phyloP scores from a whole-genome alignment of 2,888 invertebrate species.

The Alloplasta piceator region DNA sequence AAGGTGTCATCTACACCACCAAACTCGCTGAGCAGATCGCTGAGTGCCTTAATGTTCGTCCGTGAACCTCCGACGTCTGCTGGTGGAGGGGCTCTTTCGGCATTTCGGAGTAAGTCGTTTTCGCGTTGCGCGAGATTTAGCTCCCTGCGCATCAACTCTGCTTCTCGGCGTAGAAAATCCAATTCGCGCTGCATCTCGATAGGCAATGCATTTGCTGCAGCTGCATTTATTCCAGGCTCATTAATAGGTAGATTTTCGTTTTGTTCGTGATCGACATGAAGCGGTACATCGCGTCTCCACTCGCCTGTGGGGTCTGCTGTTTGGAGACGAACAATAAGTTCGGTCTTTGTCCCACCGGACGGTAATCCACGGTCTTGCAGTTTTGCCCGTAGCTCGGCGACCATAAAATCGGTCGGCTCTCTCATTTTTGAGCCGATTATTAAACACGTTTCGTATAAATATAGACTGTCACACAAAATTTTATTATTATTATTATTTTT shows the following conservation, averaged over 20 bases:
- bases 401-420: background rate
- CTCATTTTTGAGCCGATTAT: background rate
- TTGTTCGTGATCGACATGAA: too few species aligned
- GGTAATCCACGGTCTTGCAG: background rate
- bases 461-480: too few species aligned
- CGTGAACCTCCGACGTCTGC: too few species aligned
- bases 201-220: too few species aligned
- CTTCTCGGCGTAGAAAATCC: slow-evolving; percentile 55
- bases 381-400: background rate
- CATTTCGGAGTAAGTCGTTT: background rate
- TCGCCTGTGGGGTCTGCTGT: background rate
- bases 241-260: too few species aligned
- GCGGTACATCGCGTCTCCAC: background rate
- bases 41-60: slow-evolving; percentile 6
- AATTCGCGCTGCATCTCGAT: slow-evolving; percentile 23
- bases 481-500: too few species aligned
- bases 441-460: too few species aligned
- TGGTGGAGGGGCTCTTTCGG: too few species aligned
- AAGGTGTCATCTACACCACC: slow-evolving; percentile 32
- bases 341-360: slow-evolving; percentile 1
- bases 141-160: slow-evolving; percentile 39
- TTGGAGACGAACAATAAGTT: background rate
- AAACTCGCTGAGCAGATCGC: slow-evolving; percentile 43
- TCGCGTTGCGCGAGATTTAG: background rate
- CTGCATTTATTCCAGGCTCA: too few species aligned